These are phyloP conservation scores for Rhabdornis inornatus DNA, from an alignment of 2,113 vertebrate species.

Conservation along the genomic window DNA sequence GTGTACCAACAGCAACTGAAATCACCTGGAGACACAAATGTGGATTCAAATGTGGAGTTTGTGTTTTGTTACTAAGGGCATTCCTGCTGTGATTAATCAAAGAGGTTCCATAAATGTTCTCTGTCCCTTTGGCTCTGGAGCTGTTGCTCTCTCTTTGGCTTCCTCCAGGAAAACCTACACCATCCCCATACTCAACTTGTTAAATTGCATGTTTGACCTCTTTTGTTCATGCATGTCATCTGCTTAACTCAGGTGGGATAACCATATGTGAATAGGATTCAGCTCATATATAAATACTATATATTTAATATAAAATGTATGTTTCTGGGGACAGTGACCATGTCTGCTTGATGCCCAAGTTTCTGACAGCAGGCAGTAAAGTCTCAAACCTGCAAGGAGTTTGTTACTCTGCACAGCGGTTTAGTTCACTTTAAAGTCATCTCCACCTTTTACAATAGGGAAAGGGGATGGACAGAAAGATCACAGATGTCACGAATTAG, in stretches of 20 bases:
- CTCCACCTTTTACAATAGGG: neutral
- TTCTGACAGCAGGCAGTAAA: neutral
- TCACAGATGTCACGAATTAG: neutral
- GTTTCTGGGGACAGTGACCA: neutral
- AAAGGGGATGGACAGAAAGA: neutral
- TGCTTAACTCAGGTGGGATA: neutral
- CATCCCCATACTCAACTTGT: rapidly evolving
- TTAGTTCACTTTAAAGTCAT: neutral
- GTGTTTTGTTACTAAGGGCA: neutral
- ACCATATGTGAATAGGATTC: neutral
- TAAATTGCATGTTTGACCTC: neutral
- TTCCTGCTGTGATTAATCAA: neutral
- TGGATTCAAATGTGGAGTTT: neutral
- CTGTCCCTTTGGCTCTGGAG: neutral
- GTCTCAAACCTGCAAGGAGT: neutral
- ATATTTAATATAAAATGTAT: neutral
- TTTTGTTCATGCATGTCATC: neutral
- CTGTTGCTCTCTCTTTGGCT: neutral
- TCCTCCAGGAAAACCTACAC: neutral
- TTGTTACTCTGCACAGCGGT: neutral
- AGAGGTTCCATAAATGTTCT: neutral
- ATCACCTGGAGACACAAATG: neutral
- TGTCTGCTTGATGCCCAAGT: neutral
- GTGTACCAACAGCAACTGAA: neutral
- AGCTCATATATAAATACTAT: neutral